Base-by-base conservation (phyloP, 2,888 invertebrate genomes). In the Gisinianus flammeolus region DNA sequence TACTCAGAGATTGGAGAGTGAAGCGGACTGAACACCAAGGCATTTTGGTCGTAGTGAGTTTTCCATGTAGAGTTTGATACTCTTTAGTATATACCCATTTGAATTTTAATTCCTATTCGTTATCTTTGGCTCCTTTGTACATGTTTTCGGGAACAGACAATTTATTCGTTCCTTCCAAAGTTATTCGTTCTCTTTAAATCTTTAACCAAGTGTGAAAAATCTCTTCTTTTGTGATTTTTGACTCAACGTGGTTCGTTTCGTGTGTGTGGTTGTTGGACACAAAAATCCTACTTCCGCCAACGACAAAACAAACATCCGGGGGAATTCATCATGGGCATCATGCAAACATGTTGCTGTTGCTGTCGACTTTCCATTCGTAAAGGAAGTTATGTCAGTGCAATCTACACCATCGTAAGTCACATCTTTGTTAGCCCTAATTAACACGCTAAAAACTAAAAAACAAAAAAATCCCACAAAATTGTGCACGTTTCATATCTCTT, bases 301-400 rank as follows among this genome's bases (percentile, higher is more conserved):
- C 8, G 44, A 10, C 44, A 44, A 44, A 44, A 16, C 16, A 44
- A 44, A 6, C 44, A 16, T 6, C 6, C 8, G 44, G 16, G 44
- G 44, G 8, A 44, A n/a, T n/a, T n/a, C 56, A 62, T 62, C 62
- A 93, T 93, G 93, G 90, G 93, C 64, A 90, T 93, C 85, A 90
- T 93, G 85, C 91, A 92, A 84, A 92, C 93, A 1, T 93, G 93
- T 86, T 69, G 66, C 19, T 70, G 69, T 54, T 93, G 93, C 87
- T 93, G 93, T 85, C 93, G 92, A 91, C 89, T 91, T 78, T 92
- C 93, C 69, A 90, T 93, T 10, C 90, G 93, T 54, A 90, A 89
- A 84, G 93, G 93, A 52, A 92, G 93, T 86, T 93, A 91, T 85
- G 93, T 92, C 33, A 90, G 92, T 79, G 92, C 91, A 4, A 85